Base-by-base conservation (phyloP, 2,113 vertebrate species). In the Neomonachus schauinslandi region DNA sequence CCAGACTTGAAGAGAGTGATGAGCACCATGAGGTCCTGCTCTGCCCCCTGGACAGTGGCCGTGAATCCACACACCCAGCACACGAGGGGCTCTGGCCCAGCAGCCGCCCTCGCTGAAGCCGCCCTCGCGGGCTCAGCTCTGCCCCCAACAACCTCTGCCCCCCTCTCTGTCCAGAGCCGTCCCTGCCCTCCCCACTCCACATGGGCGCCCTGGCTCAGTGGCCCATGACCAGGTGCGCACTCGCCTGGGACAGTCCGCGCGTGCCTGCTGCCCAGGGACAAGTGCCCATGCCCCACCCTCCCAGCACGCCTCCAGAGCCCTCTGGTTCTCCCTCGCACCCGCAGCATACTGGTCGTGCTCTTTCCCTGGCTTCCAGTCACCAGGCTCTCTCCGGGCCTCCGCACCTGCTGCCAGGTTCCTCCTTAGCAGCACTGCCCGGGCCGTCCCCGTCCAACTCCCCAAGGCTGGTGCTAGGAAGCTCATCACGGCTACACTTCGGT, bases 261-360 rank as follows among this genome's bases (percentile, higher is more conserved):
- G 2, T 39, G n/a, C n/a, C 26, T 1, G 5, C 22, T 39, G 53
- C 72, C 22, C 0, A 2, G 24, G 72, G 24, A 16, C 5, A 7
- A 26, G 42, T 4, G 14, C 4, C 42, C 4, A 1, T 10, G 72
- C 13, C 24, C 39, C 24, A 16, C 42, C 24, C 24, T 39, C 15
- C 49, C 16, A 36, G 24, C 49, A 59, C 12, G 1, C 2, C 49
- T 16, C 71, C 49, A 1, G n/a, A 31, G 16, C 22, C 28, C 22
- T 46, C 1, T 12, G 14, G 1, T 16, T 42, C 61, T 72, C 31
- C 13, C 46, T 7, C 13, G 12, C 18, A 10, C 88, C 26, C 4
- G 5, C 57, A 19, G 88, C 42, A 11, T 8, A 2, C 8, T 18
- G 67, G 26, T 14, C n/a, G 1, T 15, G 26, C 55, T 42, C 55